Percentiles rank a stretch among this genome's conserved stretches.
These are phyloP conservation scores for Heloderma charlesbogerti DNA, from an alignment of 2,113 vertebrate genomes.

Conservation along the genomic window DNA sequence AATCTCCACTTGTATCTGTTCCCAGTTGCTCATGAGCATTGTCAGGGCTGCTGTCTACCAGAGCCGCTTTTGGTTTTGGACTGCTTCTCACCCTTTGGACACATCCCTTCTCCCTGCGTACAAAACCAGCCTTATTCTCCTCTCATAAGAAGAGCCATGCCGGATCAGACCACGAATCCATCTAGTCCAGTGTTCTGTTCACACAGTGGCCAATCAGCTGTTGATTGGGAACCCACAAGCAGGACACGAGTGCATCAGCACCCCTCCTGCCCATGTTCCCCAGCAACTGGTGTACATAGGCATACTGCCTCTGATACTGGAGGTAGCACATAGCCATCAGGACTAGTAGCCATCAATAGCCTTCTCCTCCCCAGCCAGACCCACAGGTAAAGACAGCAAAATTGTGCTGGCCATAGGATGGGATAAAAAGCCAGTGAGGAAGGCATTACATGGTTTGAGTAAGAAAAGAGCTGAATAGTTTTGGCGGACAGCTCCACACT, in stretches of 20 bases:
- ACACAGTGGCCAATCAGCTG: too few species aligned
- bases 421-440: not conserved
- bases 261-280: too few species aligned
- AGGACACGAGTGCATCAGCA: too few species aligned
- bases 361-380: not conserved
- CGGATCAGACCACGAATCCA: too few species aligned
- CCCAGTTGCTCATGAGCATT: not conserved
- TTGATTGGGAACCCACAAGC: too few species aligned
- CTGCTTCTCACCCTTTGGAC: not conserved
- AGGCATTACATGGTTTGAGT: not conserved
- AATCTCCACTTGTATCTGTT: not conserved
- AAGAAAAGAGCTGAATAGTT: not conserved
- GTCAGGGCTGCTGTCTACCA: not conserved
- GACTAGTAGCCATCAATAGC: too few species aligned
- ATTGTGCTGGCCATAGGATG: not conserved
- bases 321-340: too few species aligned
- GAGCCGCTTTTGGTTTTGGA: not conserved
- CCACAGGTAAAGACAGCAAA: not conserved
- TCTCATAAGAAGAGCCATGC: too few species aligned
- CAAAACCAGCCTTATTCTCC: not conserved
- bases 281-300: too few species aligned
- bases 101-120: not conserved
- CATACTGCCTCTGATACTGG: too few species aligned
- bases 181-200: too few species aligned
- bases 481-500: not conserved